Conservation (phyloP, 2,113 vertebrate genomes). For the Psilopsiagon aymara region DNA sequence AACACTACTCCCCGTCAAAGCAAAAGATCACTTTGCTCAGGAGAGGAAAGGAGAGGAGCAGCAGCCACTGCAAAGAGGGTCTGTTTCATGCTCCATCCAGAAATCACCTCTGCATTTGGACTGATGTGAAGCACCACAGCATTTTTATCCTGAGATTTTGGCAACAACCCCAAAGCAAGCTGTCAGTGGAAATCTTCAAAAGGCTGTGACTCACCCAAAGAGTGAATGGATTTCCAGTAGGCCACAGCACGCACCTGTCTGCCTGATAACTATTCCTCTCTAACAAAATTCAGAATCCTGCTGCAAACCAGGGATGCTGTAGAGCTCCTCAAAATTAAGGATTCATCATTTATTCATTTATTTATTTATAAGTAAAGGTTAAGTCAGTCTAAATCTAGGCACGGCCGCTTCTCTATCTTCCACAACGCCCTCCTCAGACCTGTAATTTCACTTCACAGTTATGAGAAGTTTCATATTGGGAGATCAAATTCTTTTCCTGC, state of each 20-base stretch:
- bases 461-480: background rate
- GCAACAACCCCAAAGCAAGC: background rate
- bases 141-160: background rate
- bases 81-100: background rate
- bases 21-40: background rate
- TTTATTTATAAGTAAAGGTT: background rate
- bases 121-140: background rate
- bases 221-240: background rate
- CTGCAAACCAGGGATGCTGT: background rate
- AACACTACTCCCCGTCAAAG: background rate
- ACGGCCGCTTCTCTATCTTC: background rate
- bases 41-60: background rate
- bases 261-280: background rate
- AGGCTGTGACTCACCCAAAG: background rate
- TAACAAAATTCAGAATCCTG: background rate
- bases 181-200: background rate
- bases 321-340: background rate
- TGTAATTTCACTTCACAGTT: conserved; percentile 3
- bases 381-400: background rate
- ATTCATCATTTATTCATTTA: background rate
- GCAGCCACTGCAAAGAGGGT: background rate
- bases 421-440: background rate
- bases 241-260: background rate
- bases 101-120: background rate
- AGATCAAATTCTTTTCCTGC: background rate